phyloP scores from a whole-genome alignment of 2,797 vertebrate species.

The Hyperoplus immaculatus region DNA sequence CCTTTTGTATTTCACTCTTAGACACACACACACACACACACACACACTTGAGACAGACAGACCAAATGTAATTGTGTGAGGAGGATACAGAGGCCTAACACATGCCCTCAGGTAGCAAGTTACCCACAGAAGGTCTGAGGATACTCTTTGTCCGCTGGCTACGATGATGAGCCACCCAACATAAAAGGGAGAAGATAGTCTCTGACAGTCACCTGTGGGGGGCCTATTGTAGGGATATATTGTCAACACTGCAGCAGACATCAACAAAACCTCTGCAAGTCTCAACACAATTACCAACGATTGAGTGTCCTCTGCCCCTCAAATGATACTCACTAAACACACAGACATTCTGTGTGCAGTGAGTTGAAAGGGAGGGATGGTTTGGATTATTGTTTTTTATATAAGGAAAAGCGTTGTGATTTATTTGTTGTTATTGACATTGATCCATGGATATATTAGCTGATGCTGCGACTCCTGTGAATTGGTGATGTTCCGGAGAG shows the following conservation, averaged over 20 bases:
- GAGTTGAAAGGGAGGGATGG: background rate
- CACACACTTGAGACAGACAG: conserved; percentile 18
- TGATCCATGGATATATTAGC: background rate
- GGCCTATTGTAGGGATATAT: background rate
- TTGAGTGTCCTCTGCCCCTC: background rate
- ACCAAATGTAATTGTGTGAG: conserved; percentile 48
- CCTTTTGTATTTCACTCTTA: conserved; percentile 32
- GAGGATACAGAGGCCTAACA: conserved; percentile 18
- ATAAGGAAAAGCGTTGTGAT: background rate
- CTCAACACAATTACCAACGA: background rate
- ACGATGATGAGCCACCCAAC: conserved; percentile 52
- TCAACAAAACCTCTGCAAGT: background rate
- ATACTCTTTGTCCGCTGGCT: conserved; percentile 37
- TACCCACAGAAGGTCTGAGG: conserved; percentile 40
- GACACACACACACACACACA: conserved; percentile 29
- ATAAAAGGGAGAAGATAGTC: conserved; percentile 41
- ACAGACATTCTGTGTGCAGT: background rate
- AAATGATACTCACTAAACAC: background rate
- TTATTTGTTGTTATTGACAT: background rate
- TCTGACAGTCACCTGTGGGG: conserved; percentile 5
- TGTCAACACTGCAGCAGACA: conserved; percentile 19
- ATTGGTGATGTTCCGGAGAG: background rate
- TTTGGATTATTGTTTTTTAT: conserved; percentile 6
- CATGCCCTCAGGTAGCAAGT: conserved; percentile 41
- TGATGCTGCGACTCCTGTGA: background rate